A percentile compares a stretch with the other conserved stretches of the same genome.
Conservation (phyloP, 2,113 vertebrate species). For the Origma solitaria region DNA sequence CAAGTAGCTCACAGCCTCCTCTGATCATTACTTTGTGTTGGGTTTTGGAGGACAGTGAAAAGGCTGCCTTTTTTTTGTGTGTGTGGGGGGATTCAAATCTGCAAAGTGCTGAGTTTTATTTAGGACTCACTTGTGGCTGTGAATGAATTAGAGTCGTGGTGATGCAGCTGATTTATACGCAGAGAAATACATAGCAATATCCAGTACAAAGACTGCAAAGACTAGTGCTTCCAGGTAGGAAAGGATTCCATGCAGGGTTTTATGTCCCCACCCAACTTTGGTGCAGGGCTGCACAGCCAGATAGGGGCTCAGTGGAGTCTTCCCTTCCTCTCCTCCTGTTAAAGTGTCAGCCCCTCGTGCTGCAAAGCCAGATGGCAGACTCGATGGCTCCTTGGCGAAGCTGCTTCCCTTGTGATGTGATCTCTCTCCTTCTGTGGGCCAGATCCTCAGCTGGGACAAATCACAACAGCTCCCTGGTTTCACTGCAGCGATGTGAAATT, state of each 20-base stretch:
- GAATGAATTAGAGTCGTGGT: rapidly evolving
- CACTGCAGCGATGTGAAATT: not conserved
- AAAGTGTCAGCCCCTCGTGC: not conserved
- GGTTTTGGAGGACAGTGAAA: not conserved
- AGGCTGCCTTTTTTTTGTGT: not conserved
- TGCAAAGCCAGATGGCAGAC: constrained; percentile 19
- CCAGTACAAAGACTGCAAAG: not conserved
- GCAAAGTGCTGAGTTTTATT: not conserved
- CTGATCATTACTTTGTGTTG: not conserved
- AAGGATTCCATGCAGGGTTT: not conserved
- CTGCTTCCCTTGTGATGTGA: not conserved
- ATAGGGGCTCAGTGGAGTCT: not conserved
- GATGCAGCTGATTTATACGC: not conserved
- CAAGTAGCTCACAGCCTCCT: not conserved
- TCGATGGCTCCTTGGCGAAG: not conserved
- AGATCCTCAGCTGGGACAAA: constrained; percentile 13
- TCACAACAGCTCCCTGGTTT: not conserved
- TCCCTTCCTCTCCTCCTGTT: not conserved
- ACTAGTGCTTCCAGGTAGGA: not conserved
- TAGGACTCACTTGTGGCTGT: not conserved
- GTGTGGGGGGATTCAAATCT: not conserved
- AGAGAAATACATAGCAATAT: not conserved
- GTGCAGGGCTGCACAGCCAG: not conserved
- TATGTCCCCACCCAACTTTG: rapidly evolving
- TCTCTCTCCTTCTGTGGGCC: not conserved